These are phyloP conservation scores for Plecturocebus donacophilus DNA, from an alignment of 2,113 vertebrate genomes.

Conservation along the genomic window DNA sequence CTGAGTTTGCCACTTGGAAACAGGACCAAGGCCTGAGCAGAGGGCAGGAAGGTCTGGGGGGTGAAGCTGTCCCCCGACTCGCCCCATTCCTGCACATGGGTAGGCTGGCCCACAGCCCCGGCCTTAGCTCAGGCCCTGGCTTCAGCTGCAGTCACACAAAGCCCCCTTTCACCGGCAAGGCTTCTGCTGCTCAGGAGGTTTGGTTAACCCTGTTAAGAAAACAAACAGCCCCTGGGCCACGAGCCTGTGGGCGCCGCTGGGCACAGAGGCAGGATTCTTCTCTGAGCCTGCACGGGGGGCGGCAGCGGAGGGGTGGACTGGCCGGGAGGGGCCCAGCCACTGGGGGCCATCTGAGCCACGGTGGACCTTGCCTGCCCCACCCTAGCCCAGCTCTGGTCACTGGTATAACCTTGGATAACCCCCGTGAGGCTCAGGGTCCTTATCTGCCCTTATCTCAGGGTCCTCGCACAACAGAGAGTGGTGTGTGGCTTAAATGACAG, in stretches of 20 bases:
- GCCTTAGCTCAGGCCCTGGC: neutral
- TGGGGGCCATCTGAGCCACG: neutral
- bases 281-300: neutral
- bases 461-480: neutral
- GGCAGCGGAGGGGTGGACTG: neutral
- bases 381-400: neutral
- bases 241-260: neutral
- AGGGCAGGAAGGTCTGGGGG: neutral
- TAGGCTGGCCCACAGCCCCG: neutral
- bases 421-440: neutral
- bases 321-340: neutral
- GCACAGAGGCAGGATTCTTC: constrained; percentile 66
- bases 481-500: neutral
- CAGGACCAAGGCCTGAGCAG: neutral
- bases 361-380: neutral
- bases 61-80: too few species aligned
- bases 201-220: constrained; percentile 64
- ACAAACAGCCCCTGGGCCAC: constrained; percentile 54
- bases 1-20: neutral
- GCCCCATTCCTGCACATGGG: accelerated
- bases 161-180: constrained; percentile 37
- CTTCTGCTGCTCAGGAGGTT: constrained; percentile 46
- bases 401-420: neutral
- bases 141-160: constrained; percentile 15
- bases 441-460: neutral